A percentile compares a stretch with the other conserved stretches of the same genome.
Evolutionary conservation across 2,113 vertebrate species (phyloP).

Genomic region (Myiagra hebetior): DNA sequence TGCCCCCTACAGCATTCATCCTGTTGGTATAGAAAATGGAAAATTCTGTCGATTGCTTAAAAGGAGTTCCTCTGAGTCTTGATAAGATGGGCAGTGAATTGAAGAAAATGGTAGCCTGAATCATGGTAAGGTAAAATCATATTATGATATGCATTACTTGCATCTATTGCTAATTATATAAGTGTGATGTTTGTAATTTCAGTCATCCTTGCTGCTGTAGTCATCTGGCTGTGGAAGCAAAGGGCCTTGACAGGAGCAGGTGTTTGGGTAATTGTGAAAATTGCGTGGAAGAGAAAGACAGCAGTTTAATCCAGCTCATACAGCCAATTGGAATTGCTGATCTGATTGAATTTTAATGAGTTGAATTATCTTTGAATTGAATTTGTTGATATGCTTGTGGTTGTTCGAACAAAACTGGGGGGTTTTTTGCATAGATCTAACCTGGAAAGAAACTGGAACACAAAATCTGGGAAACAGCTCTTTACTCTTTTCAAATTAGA

Average conservation of each 20-base stretch:
- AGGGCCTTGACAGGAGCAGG: neutral
- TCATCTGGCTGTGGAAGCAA: neutral
- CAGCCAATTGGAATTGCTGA: neutral
- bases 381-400: neutral
- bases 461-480: neutral
- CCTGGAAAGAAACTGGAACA: neutral
- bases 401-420: neutral
- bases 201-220: neutral
- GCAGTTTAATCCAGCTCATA: neutral
- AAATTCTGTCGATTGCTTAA: neutral
- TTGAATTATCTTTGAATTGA: constrained; percentile 1
- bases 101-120: neutral
- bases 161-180: neutral
- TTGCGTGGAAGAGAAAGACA: neutral
- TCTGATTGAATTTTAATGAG: constrained; percentile 42
- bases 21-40: neutral
- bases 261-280: constrained; percentile 33
- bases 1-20: neutral
- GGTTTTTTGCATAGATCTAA: neutral
- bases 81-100: neutral
- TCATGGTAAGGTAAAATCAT: neutral
- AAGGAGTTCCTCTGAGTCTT: neutral
- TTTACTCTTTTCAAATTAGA: neutral
- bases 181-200: neutral
- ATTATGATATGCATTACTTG: neutral